Base-by-base conservation (phyloP, 2,888 invertebrate genomes). In the Zelleria hepariella region DNA sequence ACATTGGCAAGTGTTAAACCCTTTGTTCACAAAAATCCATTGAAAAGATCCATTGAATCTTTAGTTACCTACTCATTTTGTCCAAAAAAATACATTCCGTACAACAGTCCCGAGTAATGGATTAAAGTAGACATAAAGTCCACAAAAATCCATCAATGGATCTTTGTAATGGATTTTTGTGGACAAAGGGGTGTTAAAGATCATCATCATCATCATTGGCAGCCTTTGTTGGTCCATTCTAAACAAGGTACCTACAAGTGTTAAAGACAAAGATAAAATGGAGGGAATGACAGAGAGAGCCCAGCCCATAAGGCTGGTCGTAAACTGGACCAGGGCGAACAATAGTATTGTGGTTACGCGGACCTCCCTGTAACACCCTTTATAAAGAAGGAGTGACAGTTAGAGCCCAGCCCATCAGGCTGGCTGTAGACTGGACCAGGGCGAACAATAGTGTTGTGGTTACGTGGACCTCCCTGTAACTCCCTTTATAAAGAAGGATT, bases 321-420 rank as follows among this genome's bases (percentile, higher is more conserved):
- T 77, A 7, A 72, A 68, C 24, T 81, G 75, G 0, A 91, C 88
- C 3, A 93, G 72, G 0, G 91, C 77, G 71, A 88, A 93, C 66
- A 93, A 84, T 0, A 93, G 92, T 0, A 93, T 93, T 0, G 92
- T 92, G 59, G 91, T 90, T 52, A 93, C 90, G 63, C 91, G 92
- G 59, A 94, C 5, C 15, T 15, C 10, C 10, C 23, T 23, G 47
- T 21, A 15, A 27, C 26, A 47, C 32, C 8, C 27, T 4, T 21
- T 32, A 24, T 23, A 10, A 7, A 15, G 69, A 75, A 0, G 89
- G 87, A 0, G 87, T 80, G 32, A 83, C 82, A 7, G 69, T 63
- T 0, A 83, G 20, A 0, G 86, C 81, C 75, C 82, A 82, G 0
- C 86, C 87, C 0, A 87, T 64, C 47, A 88, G 59, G 1, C 73